Conservation (phyloP, 2,113 vertebrate genomes). For the Pheucticus melanocephalus region DNA sequence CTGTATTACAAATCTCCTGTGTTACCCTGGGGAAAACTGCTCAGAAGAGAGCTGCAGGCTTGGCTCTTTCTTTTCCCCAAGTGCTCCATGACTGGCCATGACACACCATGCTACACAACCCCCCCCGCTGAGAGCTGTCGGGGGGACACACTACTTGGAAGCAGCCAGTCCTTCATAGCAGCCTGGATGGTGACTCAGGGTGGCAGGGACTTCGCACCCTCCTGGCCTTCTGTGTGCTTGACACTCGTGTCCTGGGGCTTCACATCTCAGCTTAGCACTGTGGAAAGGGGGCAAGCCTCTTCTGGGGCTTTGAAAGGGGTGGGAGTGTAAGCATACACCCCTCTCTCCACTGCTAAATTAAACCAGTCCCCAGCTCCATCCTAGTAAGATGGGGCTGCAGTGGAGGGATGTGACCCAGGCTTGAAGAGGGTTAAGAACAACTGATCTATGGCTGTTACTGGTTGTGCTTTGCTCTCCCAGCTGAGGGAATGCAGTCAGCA, state of each 20-base stretch:
- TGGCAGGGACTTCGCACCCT: not conserved
- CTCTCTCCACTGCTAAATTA: not conserved
- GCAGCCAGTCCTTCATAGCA: not conserved
- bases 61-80: not conserved
- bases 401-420: not conserved
- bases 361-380: not conserved
- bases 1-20: not conserved
- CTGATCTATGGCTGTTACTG: not conserved
- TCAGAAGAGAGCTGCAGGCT: not conserved
- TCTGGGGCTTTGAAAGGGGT: not conserved
- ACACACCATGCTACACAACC: rapidly evolving
- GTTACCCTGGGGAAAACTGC: not conserved
- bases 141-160: not conserved
- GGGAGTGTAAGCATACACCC: not conserved
- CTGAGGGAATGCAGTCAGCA: not conserved
- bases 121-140: not conserved
- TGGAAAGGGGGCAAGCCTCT: not conserved
- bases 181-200: not conserved
- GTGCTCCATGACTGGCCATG: not conserved
- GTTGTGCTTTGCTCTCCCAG: not conserved
- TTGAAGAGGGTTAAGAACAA: not conserved
- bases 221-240: not conserved
- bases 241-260: not conserved
- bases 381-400: not conserved
- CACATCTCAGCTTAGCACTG: not conserved